phyloP scores from a whole-genome alignment of 2,113 vertebrate species.

The Symphodus melops region DNA sequence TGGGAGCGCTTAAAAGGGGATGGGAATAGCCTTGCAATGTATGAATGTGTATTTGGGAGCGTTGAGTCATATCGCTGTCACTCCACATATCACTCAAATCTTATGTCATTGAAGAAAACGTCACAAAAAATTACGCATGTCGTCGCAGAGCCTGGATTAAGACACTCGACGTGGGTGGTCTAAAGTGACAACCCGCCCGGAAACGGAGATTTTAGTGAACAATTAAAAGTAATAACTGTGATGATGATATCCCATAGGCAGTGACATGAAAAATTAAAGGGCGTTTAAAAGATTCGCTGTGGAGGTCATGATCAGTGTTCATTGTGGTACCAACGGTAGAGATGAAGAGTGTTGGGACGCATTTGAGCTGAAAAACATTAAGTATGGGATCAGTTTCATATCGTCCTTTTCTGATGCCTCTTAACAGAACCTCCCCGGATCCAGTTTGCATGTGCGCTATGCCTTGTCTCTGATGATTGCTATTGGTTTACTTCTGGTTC shows the following conservation, averaged over 20 bases:
- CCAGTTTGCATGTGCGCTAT: not conserved
- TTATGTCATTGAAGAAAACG: conserved; percentile 47
- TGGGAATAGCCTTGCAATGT: conserved; percentile 48
- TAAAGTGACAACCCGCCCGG: conserved; percentile 50
- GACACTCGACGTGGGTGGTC: conserved; percentile 76
- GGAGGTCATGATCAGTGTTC: conserved; percentile 37
- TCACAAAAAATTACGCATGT: conserved; percentile 52
- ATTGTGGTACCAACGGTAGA: conserved; percentile 45
- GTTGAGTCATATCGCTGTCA: conserved; percentile 72
- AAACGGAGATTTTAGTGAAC: conserved; percentile 26
- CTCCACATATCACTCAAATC: conserved; percentile 59
- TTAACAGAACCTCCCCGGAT: conserved; percentile 14
- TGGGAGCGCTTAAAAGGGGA: conserved; percentile 63
- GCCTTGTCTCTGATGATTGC: conserved; percentile 44
- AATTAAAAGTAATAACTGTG: conserved; percentile 37
- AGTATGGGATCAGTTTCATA: conserved; percentile 36
- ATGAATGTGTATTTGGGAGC: conserved; percentile 64
- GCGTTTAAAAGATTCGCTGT: conserved; percentile 12
- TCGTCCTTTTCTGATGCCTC: conserved; percentile 25
- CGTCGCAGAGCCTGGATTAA: conserved; percentile 37
- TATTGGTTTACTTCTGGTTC: conserved; percentile 61
- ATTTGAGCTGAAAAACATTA: conserved; percentile 32
- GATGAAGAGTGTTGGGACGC: conserved; percentile 13
- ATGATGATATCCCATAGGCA: conserved; percentile 40
- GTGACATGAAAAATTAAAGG: conserved; percentile 49